These are phyloP conservation scores for Anser cygnoides DNA, from an alignment of 2,113 vertebrate species.

Conservation along the genomic window DNA sequence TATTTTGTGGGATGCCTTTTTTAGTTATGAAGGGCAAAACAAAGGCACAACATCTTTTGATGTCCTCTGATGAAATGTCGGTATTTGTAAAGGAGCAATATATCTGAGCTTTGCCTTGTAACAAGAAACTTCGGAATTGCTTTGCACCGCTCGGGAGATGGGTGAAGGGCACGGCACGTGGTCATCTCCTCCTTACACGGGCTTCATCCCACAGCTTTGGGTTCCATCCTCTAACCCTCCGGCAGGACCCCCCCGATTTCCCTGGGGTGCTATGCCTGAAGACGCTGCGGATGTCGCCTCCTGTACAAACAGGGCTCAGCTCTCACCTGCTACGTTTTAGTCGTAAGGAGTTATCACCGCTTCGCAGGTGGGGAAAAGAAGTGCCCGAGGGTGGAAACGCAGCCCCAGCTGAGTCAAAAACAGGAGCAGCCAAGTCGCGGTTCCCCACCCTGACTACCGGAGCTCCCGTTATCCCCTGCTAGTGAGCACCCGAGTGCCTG, in stretches of 20 bases:
- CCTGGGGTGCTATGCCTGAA: background rate
- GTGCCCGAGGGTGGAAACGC: background rate
- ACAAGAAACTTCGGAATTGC: background rate
- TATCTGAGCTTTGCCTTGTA: background rate
- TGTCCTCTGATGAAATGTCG: conserved; percentile 21
- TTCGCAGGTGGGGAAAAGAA: background rate
- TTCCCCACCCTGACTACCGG: background rate
- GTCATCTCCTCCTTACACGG: background rate
- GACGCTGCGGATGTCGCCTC: background rate
- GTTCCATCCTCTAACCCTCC: background rate
- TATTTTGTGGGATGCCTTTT: background rate
- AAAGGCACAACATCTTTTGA: conserved; percentile 27
- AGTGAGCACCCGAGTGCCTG: background rate
- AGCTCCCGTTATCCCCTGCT: background rate
- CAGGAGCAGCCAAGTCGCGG: background rate
- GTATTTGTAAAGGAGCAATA: conserved; percentile 11
- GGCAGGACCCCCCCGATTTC: background rate
- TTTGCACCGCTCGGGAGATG: background rate
- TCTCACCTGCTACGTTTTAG: background rate
- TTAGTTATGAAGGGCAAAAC: background rate
- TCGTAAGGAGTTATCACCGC: background rate
- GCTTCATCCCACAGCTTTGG: background rate
- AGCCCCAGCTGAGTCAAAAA: background rate
- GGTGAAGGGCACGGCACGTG: background rate
- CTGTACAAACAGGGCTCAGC: background rate